Percentiles rank a stretch among this genome's conserved stretches.
These are phyloP conservation scores for Lepidocyrtoides sp. DNA, from an alignment of 2,888 invertebrate genomes.

Conservation along the genomic window DNA sequence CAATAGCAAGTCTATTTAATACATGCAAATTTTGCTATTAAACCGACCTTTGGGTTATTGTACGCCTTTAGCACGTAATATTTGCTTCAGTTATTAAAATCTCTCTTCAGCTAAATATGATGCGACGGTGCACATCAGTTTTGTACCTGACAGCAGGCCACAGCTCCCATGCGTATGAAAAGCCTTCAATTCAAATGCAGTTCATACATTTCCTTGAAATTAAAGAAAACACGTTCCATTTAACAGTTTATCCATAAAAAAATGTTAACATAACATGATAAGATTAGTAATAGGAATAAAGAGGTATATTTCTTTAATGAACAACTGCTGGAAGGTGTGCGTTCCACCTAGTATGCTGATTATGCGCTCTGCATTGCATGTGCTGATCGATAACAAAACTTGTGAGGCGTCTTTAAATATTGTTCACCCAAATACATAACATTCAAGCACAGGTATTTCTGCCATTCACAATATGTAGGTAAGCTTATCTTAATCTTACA, in stretches of 20 bases:
- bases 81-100: no score
- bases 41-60: background rate
- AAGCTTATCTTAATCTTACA: no score
- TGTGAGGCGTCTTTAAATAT: no score
- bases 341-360: no score
- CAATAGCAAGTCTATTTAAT: slow-evolving; percentile 8
- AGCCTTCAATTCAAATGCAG: background rate
- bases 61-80: no score
- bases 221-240: slow-evolving; percentile 40
- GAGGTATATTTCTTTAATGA: no score
- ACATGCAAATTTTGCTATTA: background rate
- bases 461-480: no score
- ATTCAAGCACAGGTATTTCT: no score
- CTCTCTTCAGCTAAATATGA: background rate
- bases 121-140: background rate
- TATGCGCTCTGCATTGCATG: no score
- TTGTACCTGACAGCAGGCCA: background rate
- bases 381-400: no score
- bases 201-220: slow-evolving; percentile 2
- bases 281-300: background rate
- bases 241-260: background rate
- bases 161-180: background rate
- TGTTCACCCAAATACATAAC: no score
- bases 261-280: background rate
- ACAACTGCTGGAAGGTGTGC: no score